Percentiles rank a stretch among this genome's conserved stretches.
Evolutionary conservation across 2,797 vertebrate species (phyloP).

Genomic region (Pseudocheirus occidentalis): DNA sequence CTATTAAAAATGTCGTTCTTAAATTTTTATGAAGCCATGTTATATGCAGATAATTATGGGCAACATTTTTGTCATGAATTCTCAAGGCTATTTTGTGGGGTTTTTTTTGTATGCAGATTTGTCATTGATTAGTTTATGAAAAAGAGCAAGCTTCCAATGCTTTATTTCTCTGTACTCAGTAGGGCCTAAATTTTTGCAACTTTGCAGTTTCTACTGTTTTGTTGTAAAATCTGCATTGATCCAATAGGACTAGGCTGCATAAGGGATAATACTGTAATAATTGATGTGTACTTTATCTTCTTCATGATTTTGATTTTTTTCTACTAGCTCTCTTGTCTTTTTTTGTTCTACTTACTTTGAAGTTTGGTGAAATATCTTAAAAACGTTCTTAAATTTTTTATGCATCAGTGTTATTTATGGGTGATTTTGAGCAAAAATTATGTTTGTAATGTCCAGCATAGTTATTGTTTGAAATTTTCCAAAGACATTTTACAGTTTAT

Average conservation of each 20-base stretch:
- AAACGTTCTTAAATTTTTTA: background rate
- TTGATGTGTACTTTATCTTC: background rate
- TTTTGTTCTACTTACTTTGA: background rate
- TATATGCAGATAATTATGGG: background rate
- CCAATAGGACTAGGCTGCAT: background rate
- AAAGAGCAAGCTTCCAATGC: background rate
- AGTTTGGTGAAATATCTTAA: background rate
- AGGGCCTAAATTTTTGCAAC: background rate
- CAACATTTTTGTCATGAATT: background rate
- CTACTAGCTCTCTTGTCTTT: background rate
- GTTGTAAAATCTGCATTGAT: background rate
- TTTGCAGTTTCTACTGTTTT: background rate
- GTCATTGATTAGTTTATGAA: background rate
- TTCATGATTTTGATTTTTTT: background rate
- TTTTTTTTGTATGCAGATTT: background rate
- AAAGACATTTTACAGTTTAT: background rate
- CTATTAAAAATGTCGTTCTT: background rate
- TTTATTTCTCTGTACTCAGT: background rate
- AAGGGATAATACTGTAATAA: background rate
- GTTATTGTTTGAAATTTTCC: background rate
- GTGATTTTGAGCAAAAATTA: background rate
- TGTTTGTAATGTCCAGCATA: background rate
- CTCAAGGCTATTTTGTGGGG: background rate
- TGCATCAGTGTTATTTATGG: background rate
- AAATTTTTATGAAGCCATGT: background rate